A percentile compares a stretch with the other conserved stretches of the same genome.
phyloP scores from a whole-genome alignment of 2,797 vertebrate species.

The Uromys caudimaculatus region DNA sequence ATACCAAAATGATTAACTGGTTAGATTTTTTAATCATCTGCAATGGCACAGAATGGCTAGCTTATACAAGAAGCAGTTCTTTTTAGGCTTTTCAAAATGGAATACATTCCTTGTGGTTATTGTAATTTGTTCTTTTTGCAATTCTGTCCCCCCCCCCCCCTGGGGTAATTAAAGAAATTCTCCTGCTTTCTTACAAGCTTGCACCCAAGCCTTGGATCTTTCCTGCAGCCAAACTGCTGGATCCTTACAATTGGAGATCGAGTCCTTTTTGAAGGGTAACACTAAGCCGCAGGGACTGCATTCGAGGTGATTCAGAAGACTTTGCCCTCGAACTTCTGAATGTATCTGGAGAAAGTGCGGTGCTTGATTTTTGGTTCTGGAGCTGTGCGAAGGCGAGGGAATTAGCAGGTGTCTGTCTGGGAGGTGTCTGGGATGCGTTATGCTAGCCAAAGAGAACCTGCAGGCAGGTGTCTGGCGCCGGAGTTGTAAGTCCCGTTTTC shows the following conservation, averaged over 20 bases:
- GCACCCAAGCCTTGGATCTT: conserved; percentile 4
- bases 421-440: conserved; percentile 60
- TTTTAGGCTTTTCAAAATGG: conserved; percentile 48
- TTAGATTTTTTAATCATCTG: not conserved
- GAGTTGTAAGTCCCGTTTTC: not conserved
- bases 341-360: conserved; percentile 46
- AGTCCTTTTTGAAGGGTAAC: conserved; percentile 10
- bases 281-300: not conserved
- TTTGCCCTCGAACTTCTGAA: conserved; percentile 13
- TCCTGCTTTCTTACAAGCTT: conserved; percentile 49
- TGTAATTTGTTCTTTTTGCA: conserved; percentile 52
- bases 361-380: conserved; percentile 39
- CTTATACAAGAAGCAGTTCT: conserved; percentile 10
- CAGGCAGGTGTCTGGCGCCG: conserved; percentile 74
- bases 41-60: conserved; percentile 30
- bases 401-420: conserved; percentile 69
- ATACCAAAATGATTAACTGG: conserved; percentile 31
- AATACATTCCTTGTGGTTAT: conserved; percentile 33
- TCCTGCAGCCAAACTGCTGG: conserved; percentile 6
- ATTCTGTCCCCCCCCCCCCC: not conserved
- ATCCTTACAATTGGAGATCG: conserved; percentile 41
- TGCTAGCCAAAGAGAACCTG: conserved; percentile 16
- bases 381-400: not conserved
- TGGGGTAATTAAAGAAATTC: not conserved
- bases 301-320: conserved; percentile 60